A percentile compares a stretch with the other conserved stretches of the same genome.
These are phyloP conservation scores for Melanocharis versteri DNA, from an alignment of 2,113 vertebrate genomes.

Conservation along the genomic window DNA sequence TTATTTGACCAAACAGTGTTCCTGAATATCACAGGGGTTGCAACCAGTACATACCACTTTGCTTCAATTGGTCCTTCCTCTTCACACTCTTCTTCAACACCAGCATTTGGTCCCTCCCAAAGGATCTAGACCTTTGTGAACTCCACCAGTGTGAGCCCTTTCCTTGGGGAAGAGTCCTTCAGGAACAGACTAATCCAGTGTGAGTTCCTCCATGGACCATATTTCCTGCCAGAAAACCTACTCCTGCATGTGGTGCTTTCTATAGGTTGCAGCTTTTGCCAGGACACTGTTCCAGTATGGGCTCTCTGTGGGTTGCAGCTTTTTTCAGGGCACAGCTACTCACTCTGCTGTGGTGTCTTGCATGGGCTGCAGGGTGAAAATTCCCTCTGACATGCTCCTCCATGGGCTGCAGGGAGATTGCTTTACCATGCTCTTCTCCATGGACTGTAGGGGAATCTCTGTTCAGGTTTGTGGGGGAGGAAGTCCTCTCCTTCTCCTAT, in stretches of 20 bases:
- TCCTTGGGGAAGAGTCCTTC: neutral
- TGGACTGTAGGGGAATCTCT: neutral
- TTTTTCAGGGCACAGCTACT: neutral
- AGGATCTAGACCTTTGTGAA: neutral
- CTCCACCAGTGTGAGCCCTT: neutral
- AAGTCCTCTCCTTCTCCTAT: neutral
- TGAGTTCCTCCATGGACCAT: fast-evolving
- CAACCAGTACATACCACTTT: neutral
- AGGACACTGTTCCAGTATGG: fast-evolving
- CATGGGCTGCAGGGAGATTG: neutral
- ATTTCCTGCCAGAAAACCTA: neutral
- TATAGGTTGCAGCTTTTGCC: neutral
- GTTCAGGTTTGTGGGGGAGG: fast-evolving
- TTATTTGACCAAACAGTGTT: neutral
- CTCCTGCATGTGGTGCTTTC: neutral
- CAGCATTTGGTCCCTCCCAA: fast-evolving
- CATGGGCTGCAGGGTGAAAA: neutral
- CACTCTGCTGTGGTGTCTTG: neutral
- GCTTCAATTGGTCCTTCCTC: neutral
- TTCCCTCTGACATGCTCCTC: neutral
- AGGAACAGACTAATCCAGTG: neutral
- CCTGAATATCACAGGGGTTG: neutral
- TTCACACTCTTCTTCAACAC: neutral
- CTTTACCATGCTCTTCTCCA: neutral
- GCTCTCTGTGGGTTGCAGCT: neutral